Conservation (phyloP, 2,797 vertebrate genomes). For the Mormyrus hasselquistii region DNA sequence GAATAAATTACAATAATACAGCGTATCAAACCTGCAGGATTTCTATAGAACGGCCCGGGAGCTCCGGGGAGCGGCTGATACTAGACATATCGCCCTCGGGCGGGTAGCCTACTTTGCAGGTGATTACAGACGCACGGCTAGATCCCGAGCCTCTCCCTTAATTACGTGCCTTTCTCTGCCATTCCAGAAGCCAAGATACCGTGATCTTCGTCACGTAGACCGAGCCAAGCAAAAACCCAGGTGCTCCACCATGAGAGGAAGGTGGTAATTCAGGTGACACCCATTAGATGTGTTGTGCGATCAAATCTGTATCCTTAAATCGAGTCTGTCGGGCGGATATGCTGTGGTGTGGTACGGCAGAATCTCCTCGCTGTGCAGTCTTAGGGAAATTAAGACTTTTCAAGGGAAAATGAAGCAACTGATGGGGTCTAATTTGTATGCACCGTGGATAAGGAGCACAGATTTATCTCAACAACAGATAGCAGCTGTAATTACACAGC, state of each 20-base stretch:
- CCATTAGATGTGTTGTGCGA: not conserved
- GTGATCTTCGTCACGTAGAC: not conserved
- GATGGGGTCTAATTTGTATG: constrained; percentile 9
- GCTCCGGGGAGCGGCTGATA: not conserved
- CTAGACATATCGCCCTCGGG: constrained; percentile 4
- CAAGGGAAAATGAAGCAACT: not conserved
- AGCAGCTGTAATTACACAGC: constrained; percentile 9
- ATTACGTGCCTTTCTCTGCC: constrained; percentile 12
- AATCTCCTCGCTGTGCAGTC: not conserved
- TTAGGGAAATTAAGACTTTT: constrained; percentile 10
- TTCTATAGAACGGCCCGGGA: not conserved
- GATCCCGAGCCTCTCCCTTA: not conserved
- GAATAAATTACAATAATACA: not conserved
- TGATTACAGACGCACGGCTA: not conserved
- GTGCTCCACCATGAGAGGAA: not conserved
- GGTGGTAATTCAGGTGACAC: not conserved
- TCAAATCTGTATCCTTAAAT: not conserved
- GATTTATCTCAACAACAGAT: constrained; percentile 18
- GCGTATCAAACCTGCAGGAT: not conserved
- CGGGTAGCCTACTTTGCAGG: not conserved
- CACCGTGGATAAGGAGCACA: not conserved
- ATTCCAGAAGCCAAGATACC: not conserved
- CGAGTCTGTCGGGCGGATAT: not conserved
- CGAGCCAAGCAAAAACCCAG: not conserved
- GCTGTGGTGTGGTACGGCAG: not conserved